Conservation (phyloP, 2,888 invertebrate species). For the Congeria kusceri region DNA sequence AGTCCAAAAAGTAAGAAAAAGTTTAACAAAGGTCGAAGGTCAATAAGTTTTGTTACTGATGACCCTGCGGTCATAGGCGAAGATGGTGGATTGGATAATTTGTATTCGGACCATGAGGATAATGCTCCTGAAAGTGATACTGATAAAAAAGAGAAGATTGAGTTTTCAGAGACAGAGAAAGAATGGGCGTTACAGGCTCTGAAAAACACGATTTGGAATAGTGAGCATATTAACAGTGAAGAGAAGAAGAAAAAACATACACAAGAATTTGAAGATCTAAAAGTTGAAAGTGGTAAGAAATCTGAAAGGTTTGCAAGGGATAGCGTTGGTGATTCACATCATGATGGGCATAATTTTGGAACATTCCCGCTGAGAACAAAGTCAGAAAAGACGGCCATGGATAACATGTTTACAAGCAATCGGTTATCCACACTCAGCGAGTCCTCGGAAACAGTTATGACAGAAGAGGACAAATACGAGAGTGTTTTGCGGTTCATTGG, state of each 20-base stretch:
- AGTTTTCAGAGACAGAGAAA: constrained; percentile 78
- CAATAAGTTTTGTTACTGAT: constrained; percentile 66
- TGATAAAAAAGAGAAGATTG: constrained; percentile 60
- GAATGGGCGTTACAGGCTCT: constrained; percentile 78
- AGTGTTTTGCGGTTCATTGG: constrained; percentile 50
- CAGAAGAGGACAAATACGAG: constrained; percentile 57
- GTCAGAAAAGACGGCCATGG: constrained; percentile 60
- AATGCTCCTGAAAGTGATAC: constrained; percentile 36
- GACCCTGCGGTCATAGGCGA: constrained; percentile 75
- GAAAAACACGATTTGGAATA: constrained; percentile 80
- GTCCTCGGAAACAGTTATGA: constrained; percentile 40
- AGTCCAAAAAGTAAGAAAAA: constrained; percentile 49
- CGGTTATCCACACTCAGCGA: constrained; percentile 53
- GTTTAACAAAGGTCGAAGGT: constrained; percentile 40
- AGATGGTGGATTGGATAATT: constrained; percentile 79
- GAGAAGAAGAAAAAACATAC: constrained; percentile 58
- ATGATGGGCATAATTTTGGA: constrained; percentile 66
- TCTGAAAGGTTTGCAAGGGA: constrained; percentile 72
- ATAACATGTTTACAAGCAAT: constrained; percentile 51
- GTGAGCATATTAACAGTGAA: constrained; percentile 69
- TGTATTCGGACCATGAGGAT: constrained; percentile 67
- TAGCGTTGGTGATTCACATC: constrained; percentile 69
- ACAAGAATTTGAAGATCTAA: constrained; percentile 78
- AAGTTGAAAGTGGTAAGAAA: constrained; percentile 69
- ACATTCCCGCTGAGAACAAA: constrained; percentile 76